A percentile compares a stretch with the other conserved stretches of the same genome.
Evolutionary conservation across 2,113 vertebrate genomes (phyloP).

Genomic region (Scalopus aquaticus): DNA sequence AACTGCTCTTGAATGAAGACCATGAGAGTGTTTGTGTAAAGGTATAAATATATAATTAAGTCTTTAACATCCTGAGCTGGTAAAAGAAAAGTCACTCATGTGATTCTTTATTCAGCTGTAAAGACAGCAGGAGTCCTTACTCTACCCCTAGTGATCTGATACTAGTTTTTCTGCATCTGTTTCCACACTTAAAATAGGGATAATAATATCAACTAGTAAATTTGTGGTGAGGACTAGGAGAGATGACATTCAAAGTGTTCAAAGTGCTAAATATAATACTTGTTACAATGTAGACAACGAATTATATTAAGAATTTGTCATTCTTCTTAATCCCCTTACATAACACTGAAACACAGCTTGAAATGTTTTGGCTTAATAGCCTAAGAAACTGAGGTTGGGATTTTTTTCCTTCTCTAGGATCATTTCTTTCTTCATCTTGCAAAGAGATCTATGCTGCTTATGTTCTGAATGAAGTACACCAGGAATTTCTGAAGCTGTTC

Average conservation of each 20-base stretch:
- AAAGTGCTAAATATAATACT: background rate
- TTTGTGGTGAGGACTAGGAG: background rate
- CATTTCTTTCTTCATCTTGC: background rate
- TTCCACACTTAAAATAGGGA: background rate
- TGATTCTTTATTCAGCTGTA: background rate
- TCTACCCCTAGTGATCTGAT: background rate
- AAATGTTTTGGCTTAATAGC: background rate
- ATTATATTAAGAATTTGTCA: background rate
- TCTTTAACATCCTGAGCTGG: background rate
- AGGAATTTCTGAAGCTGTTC: background rate
- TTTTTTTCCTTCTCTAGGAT: background rate
- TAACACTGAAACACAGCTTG: background rate
- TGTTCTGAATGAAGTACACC: background rate
- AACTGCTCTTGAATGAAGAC: background rate
- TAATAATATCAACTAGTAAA: background rate
- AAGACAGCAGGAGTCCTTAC: background rate
- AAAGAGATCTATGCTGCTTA: background rate
- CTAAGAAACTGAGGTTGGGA: background rate
- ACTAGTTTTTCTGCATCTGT: background rate
- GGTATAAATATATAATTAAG: background rate
- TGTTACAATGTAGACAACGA: background rate
- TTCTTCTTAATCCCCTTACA: background rate
- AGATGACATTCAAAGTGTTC: background rate
- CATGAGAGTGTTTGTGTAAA: background rate
- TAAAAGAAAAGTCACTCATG: background rate